phyloP scores from a whole-genome alignment of 1,140 invertebrate genomes.

The Nomia melanderi region DNA sequence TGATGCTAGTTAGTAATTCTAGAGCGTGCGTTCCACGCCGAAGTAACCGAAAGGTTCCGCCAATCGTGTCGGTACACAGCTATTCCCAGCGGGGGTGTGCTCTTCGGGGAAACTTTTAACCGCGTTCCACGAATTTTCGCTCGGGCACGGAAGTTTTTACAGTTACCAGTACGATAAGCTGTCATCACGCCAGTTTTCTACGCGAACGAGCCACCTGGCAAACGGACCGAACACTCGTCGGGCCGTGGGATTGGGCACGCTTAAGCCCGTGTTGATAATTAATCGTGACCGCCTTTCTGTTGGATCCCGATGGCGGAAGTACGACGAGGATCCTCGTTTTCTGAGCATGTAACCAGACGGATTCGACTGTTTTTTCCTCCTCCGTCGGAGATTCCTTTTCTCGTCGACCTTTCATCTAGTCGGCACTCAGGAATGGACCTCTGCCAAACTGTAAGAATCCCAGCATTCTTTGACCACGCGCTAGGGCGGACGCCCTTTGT shows the following conservation, averaged over 20 bases:
- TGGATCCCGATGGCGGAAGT: not conserved
- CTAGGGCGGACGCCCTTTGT: constrained; percentile 36
- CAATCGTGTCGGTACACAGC: not conserved
- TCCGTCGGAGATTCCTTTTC: not conserved
- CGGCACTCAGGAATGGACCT: constrained; percentile 26
- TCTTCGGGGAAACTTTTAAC: not conserved
- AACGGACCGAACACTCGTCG: constrained; percentile 25
- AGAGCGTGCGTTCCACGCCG: not conserved
- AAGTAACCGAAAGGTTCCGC: not conserved
- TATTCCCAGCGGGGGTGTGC: not conserved
- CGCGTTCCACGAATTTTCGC: not conserved
- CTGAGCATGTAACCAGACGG: constrained; percentile 16
- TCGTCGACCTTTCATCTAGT: constrained; percentile 39
- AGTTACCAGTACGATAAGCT: not conserved
- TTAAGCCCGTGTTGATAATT: constrained; percentile 51
- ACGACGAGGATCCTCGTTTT: not conserved
- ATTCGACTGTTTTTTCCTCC: constrained; percentile 13
- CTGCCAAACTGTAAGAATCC: constrained; percentile 46
- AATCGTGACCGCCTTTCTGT: constrained; percentile 18
- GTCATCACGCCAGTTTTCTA: not conserved
- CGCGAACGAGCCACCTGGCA: not conserved
- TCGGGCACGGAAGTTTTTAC: not conserved
- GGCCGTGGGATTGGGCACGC: constrained; percentile 1
- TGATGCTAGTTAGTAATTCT: not conserved
- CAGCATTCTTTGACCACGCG: not conserved